A percentile compares a stretch with the other conserved stretches of the same genome.
phyloP scores from a whole-genome alignment of 2,888 invertebrate species.

The Bimastos eiseni region DNA sequence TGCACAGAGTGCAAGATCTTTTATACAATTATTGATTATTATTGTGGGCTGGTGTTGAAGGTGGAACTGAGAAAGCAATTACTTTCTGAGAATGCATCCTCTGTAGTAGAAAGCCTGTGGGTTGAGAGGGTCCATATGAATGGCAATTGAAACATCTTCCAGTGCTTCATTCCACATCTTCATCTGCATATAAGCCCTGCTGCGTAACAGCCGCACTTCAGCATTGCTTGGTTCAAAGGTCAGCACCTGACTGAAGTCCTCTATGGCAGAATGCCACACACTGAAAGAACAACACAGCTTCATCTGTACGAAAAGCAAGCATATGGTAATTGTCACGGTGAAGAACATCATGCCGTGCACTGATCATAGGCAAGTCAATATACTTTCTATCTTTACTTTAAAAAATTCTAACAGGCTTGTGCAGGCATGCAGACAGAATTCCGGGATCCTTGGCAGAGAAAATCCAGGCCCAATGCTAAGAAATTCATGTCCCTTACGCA shows the following conservation, averaged over 20 bases:
- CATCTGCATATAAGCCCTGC: conserved; percentile 55
- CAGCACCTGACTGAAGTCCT: conserved; percentile 60
- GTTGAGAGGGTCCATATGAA: conserved; percentile 60
- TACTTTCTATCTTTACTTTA: no score
- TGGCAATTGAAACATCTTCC: conserved; percentile 60
- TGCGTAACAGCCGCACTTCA: conserved; percentile 55
- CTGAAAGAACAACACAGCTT: neutral
- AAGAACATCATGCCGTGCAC: no score
- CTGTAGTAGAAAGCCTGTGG: conserved; percentile 60
- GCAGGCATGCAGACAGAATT: no score
- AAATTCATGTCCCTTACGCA: no score
- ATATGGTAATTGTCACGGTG: no score
- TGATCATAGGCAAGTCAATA: no score
- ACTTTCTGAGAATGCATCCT: conserved; percentile 60
- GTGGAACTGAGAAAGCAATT: conserved; percentile 35
- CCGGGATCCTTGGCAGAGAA: no score
- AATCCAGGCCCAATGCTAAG: no score
- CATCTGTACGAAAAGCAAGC: neutral
- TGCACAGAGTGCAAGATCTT: no score
- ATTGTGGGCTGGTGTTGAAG: neutral
- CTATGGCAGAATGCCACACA: conserved; percentile 48
- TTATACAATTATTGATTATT: neutral
- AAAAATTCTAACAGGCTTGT: no score
- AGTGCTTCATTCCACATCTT: conserved; percentile 57
- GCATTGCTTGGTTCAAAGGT: conserved; percentile 55